Conservation (phyloP, 2,113 vertebrate species). For the Lepus timidus region DNA sequence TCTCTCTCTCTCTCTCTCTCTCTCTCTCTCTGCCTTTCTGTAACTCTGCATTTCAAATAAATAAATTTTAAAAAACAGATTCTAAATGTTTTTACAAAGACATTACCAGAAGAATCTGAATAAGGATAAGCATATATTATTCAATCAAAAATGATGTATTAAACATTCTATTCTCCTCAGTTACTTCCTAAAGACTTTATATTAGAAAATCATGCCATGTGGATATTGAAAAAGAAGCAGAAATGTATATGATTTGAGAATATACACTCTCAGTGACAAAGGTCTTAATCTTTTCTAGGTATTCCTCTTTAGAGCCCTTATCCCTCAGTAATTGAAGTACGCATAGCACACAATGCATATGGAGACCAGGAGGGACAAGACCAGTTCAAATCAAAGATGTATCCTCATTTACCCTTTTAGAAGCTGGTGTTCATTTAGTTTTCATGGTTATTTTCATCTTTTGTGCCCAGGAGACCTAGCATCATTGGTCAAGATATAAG, state of each 20-base stretch:
- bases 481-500: constrained; percentile 28
- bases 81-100: neutral
- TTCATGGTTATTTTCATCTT: constrained; percentile 21
- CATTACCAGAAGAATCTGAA: neutral
- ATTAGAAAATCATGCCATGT: neutral
- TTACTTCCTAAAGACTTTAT: neutral
- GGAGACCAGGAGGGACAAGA: neutral
- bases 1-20: too few species aligned
- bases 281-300: neutral
- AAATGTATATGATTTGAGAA: neutral
- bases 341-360: neutral
- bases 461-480: neutral
- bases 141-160: neutral
- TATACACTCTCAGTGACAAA: neutral
- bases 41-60: too few species aligned
- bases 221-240: neutral
- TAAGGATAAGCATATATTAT: neutral
- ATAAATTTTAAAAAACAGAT: too few species aligned
- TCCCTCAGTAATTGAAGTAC: neutral
- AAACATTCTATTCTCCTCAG: too few species aligned
- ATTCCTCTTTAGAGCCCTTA: neutral
- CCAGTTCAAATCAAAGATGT: neutral
- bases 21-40: too few species aligned
- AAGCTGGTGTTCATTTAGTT: neutral
- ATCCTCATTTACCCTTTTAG: neutral